These are phyloP conservation scores for Andrena trimmerana DNA, from an alignment of 2,888 invertebrate species.

Conservation along the genomic window DNA sequence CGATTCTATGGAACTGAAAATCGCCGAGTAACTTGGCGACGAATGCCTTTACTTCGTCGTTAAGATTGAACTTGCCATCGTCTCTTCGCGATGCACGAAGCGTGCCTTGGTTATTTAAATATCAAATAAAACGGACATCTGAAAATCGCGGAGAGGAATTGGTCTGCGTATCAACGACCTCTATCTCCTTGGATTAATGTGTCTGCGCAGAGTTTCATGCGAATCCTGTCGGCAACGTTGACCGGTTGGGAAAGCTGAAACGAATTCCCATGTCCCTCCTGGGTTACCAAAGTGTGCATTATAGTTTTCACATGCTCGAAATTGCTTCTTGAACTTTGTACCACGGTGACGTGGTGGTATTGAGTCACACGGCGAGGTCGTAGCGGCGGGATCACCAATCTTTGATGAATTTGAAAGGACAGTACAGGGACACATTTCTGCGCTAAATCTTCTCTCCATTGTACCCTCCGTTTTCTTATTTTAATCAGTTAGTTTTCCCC, in stretches of 20 bases:
- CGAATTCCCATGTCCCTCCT: not conserved
- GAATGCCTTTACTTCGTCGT: slow-evolving; percentile 1
- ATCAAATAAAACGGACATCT: not conserved
- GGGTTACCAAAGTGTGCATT: not conserved
- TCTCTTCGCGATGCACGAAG: not conserved
- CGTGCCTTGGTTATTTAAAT: slow-evolving; percentile 3
- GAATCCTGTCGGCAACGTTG: not conserved
- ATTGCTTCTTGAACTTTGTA: not conserved
- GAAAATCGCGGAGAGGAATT: not conserved
- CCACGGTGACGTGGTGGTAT: not conserved
- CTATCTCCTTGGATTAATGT: not conserved
- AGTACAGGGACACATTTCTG: too few species aligned
- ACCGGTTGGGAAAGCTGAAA: too few species aligned
- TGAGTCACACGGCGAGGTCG: not conserved
- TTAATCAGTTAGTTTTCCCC: too few species aligned
- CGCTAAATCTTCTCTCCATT: too few species aligned
- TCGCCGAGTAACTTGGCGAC: slow-evolving; percentile 30
- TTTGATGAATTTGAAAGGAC: not conserved
- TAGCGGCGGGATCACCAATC: not conserved
- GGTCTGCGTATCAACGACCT: not conserved
- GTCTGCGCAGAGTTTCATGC: not conserved
- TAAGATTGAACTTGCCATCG: slow-evolving; percentile 19
- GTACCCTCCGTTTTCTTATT: too few species aligned
- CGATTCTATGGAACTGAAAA: slow-evolving; percentile 36
- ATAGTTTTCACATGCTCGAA: not conserved